Evolutionary conservation across 2,797 vertebrate genomes (phyloP).

Genomic region (Ceyx erithaca): DNA sequence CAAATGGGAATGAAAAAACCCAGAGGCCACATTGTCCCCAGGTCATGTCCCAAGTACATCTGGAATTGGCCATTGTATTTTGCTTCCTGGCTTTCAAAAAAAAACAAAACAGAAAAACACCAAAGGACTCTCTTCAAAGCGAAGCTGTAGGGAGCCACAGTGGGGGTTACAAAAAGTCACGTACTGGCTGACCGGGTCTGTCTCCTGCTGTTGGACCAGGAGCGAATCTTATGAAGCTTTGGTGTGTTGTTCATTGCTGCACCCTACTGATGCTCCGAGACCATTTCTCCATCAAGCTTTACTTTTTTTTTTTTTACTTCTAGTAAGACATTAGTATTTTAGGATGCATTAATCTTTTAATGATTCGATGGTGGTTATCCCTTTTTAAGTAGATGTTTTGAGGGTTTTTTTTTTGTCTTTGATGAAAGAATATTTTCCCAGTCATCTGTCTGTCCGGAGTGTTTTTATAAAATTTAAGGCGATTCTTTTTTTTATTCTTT

Average conservation of each 20-base stretch:
- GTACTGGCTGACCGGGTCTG: background rate
- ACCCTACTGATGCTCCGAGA: conserved; percentile 5
- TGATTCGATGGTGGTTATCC: background rate
- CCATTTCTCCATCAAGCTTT: background rate
- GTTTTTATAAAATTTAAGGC: background rate
- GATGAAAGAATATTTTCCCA: background rate
- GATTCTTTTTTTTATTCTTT: too few relatives aligned
- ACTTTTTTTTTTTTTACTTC: background rate
- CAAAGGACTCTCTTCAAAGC: conserved; percentile 35
- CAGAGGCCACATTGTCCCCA: background rate
- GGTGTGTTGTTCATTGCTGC: background rate
- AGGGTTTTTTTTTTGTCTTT: background rate
- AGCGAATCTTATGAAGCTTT: too few relatives aligned
- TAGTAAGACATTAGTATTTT: background rate
- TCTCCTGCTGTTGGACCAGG: background rate
- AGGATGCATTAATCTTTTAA: background rate
- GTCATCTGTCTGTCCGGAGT: too few relatives aligned
- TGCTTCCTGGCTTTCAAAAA: conserved; percentile 31
- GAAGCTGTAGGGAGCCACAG: conserved; percentile 26
- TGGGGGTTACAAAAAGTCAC: background rate
- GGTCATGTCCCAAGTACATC: background rate
- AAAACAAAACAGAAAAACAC: background rate
- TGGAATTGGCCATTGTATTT: conserved; percentile 43
- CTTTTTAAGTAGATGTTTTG: background rate
- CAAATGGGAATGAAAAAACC: background rate